phyloP scores from a whole-genome alignment of 2,113 vertebrate species.

The Acinonyx jubatus region DNA sequence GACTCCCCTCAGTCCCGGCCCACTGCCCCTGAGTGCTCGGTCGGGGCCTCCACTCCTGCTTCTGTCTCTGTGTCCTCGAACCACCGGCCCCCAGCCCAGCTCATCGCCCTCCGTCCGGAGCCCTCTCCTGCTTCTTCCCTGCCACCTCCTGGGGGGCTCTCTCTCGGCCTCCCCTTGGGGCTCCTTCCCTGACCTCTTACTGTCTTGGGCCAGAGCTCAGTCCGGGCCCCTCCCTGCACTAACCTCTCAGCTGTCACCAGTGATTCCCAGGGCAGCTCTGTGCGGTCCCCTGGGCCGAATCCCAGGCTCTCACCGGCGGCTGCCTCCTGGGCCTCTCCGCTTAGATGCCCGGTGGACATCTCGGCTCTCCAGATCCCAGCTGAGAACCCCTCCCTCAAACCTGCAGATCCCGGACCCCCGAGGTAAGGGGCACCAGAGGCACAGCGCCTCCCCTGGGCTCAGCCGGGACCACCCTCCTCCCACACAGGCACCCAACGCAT shows the following conservation, averaged over 20 bases:
- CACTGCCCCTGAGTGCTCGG: rapidly evolving
- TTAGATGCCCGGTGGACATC: neutral
- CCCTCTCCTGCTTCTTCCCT: neutral
- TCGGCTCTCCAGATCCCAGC: neutral
- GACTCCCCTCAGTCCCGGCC: rapidly evolving
- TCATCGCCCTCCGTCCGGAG: rapidly evolving
- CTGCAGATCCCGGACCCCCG: too few species aligned
- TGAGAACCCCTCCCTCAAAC: neutral
- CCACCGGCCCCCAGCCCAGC: neutral
- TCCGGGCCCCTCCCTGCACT: neutral
- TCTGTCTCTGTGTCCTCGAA: neutral
- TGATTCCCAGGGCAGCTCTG: neutral
- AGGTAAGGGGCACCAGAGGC: too few species aligned
- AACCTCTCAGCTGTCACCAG: neutral
- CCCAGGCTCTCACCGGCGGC: neutral
- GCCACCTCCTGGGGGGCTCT: rapidly evolving
- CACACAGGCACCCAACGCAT: too few species aligned
- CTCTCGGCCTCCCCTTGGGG: neutral
- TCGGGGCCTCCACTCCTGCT: rapidly evolving
- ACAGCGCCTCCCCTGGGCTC: too few species aligned
- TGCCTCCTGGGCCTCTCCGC: neutral
- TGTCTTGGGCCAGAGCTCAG: rapidly evolving
- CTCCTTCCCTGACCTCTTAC: neutral
- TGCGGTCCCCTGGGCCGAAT: rapidly evolving
- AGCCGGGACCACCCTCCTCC: too few species aligned